Evolutionary conservation across 2,888 invertebrate species (phyloP), one percentile per base, ranked within the genome.

Genomic region (Villa cingulata): DNA sequence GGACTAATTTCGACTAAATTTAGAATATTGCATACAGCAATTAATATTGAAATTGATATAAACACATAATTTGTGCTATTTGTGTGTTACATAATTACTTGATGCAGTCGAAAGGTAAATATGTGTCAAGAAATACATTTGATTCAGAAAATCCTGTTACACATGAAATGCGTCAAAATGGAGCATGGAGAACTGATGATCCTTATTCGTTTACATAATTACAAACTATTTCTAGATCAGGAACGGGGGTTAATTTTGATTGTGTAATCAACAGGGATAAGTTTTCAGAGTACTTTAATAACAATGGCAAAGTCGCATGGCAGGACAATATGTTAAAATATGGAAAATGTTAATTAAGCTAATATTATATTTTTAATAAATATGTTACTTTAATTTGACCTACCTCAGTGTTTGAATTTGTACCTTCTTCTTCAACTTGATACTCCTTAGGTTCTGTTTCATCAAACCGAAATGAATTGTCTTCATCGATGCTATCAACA

Each of bases 51-150:
- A 44, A 37, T 38, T 16, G 19, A 44, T 23, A 4, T 12, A 29
- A 29, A 17, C 16, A 42, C 42, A 37, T 36, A 18, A 32, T 43
- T 43, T 14, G n/a, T 4, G 34, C 43, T 4, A 43, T 43, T 32
- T 43, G 43, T 17, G 43, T 43, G 18, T 43, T 43, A 43, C 43
- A 43, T 43, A 32, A 43, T 32, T 43, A 32, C 12, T 20, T 40
- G 20, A 40, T 40, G 23, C 40, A 20, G 4, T 20, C 40, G 40
- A 20, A 20, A 20, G n/a, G 23, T 40, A 40, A 23, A 40, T 40
- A 40, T 20, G 32, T 42, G 16, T 17, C 42, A 29, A n/a, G 16
- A 42, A 29, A 42, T 42, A 42, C 42, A 17, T 42, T 42, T 42
- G 32, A 42, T 42, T 5, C 16, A 5, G 32, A 17, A 17, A 17